Conservation (phyloP, 1,140 invertebrate genomes). For the Drepana arcuata region DNA sequence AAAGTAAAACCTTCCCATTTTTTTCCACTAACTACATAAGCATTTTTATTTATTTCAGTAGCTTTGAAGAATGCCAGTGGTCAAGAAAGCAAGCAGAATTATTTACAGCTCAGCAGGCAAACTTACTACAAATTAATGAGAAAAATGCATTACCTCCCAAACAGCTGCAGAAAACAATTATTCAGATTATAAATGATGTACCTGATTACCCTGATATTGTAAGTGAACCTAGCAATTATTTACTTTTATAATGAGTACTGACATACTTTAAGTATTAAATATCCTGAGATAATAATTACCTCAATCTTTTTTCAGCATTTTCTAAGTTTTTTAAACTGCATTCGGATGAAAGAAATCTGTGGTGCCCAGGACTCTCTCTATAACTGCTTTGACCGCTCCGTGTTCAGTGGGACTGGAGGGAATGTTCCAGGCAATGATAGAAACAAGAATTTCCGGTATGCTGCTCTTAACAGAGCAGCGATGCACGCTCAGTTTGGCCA, state of each 20-base stretch:
- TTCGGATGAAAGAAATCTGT: conserved; percentile 89
- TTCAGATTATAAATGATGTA: conserved; percentile 84
- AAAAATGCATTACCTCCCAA: conserved; percentile 82
- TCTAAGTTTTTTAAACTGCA: conserved; percentile 90
- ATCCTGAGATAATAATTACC: not conserved
- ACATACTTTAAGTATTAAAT: not conserved
- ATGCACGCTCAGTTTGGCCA: conserved; percentile 90
- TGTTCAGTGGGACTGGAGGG: conserved; percentile 44
- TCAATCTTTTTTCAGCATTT: conserved; percentile 84
- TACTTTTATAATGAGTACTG: no score
- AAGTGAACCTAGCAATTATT: no score
- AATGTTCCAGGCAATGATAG: conserved; percentile 74
- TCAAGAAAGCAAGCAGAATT: conserved; percentile 89
- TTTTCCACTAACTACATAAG: conserved; percentile 1
- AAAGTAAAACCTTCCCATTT: not conserved
- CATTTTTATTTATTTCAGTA: conserved; percentile 25
- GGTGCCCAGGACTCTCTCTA: conserved; percentile 87
- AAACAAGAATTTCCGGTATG: conserved; percentile 86
- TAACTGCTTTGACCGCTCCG: conserved; percentile 86
- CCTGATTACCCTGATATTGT: conserved; percentile 88
- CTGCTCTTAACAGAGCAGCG: conserved; percentile 90
- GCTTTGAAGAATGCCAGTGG: conserved; percentile 77
- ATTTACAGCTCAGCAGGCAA: conserved; percentile 88
- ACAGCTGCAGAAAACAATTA: conserved; percentile 83
- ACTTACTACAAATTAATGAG: conserved; percentile 85